Evolutionary conservation across 2,113 vertebrate species (phyloP), one percentile per base, ranked within the genome.

Genomic region (Leptobrachium leishanense): DNA sequence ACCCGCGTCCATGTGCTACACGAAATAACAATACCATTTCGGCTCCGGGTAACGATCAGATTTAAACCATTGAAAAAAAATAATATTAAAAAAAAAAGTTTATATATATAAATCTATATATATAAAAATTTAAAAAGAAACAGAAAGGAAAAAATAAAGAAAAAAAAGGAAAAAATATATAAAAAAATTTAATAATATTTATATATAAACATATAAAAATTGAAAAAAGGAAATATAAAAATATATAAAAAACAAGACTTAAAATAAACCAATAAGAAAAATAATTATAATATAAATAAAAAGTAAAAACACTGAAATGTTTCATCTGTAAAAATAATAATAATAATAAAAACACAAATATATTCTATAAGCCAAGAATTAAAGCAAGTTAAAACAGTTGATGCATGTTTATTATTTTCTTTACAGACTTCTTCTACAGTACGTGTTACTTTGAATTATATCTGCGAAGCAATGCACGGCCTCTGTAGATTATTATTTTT

Each of bases 371-470:
- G 55, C 76, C 12, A 43, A 40, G 42, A 41, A 41, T 63, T 41
- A 20, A 7, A 71, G 55, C 20, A n/a, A 42, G 6, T n/a, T 57
- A 53, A 78, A 71, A 44, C 67, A 13, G 62, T 59, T 44, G 75
- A 53, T 31, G 53, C 6, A 41, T 63, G 55, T 78, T 71, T 63
- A 42, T 44, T 70, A 42, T 43, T 46, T 57, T 78, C 71, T 72
- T 46, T 44, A 40, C 7, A 53, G 12, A 63, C 76, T 46, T 71
- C 55, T 79, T 73, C 67, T n/a, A 53, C 31, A 31, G 20, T 31
- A 31, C 20, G 50, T 43, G 63, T 31, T 73, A 39, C 59, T 79
- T 79, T 73, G 44, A 72, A 66, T 79, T 54, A 79, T 72, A 43
- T 72, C 59, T 46, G 50, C 40, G 43, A 70, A 69, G 41, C 42